phyloP scores from a whole-genome alignment of 2,113 vertebrate genomes.

The Antidorcas marsupialis region DNA sequence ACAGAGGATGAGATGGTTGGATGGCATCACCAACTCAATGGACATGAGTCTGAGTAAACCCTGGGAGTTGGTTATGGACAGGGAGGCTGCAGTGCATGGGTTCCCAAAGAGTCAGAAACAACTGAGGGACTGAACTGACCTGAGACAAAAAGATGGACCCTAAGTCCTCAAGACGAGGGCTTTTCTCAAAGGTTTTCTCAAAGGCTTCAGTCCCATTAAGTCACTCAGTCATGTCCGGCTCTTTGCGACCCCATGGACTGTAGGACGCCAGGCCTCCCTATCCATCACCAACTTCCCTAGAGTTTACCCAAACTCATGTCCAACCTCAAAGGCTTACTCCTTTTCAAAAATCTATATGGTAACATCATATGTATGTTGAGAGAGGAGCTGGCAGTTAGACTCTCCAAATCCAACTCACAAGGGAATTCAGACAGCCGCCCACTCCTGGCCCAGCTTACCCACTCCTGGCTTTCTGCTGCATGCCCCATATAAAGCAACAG shows the following conservation, averaged over 20 bases:
- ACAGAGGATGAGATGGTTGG: neutral
- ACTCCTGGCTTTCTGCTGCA: constrained; percentile 17
- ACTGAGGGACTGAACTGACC: neutral
- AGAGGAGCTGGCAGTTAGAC: neutral
- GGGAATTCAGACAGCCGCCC: neutral
- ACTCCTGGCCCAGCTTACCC: neutral
- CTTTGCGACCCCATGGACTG: too few relatives aligned
- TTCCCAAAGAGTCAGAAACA: neutral
- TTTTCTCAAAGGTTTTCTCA: neutral
- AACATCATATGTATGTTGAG: neutral
- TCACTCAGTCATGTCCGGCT: neutral
- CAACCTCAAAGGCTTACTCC: neutral
- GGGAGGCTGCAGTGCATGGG: neutral
- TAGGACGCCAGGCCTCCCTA: neutral
- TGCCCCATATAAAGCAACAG: constrained; percentile 34
- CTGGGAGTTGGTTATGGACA: neutral
- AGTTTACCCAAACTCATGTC: neutral
- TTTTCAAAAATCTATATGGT: neutral
- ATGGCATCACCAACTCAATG: neutral
- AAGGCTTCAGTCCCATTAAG: neutral
- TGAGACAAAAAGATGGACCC: neutral
- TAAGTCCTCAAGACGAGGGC: neutral
- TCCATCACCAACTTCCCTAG: neutral
- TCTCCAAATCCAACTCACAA: neutral
- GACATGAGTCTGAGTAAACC: neutral